These are phyloP conservation scores for Glaucidium brasilianum DNA, from an alignment of 2,113 vertebrate genomes.

Conservation along the genomic window DNA sequence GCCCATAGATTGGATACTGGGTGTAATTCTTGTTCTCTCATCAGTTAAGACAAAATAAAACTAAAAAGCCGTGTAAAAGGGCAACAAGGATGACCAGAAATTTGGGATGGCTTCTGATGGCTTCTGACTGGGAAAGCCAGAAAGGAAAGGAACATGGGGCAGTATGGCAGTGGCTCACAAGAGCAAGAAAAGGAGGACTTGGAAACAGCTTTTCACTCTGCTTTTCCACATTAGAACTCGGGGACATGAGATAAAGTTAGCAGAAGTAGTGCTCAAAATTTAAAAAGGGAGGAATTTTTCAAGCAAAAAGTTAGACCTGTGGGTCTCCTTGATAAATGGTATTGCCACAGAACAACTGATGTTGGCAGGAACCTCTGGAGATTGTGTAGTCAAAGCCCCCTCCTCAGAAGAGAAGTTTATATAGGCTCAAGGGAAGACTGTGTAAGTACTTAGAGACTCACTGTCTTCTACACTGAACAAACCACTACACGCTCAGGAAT, in stretches of 20 bases:
- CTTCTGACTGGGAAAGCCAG: not conserved
- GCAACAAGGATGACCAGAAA: not conserved
- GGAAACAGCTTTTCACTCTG: not conserved
- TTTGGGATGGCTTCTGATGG: not conserved
- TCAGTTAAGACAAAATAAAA: not conserved
- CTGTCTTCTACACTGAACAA: not conserved
- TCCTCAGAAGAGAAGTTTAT: not conserved
- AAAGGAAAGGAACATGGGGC: not conserved
- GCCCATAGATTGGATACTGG: not conserved
- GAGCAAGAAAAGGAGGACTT: not conserved
- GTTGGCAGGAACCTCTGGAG: not conserved
- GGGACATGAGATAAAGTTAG: not conserved
- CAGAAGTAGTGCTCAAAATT: not conserved
- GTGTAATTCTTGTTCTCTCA: not conserved
- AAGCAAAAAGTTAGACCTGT: not conserved
- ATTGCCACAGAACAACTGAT: not conserved
- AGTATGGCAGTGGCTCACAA: not conserved
- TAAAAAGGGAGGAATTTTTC: not conserved
- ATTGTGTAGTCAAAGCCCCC: not conserved
- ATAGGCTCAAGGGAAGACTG: not conserved
- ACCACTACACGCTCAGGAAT: not conserved
- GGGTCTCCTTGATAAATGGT: not conserved
- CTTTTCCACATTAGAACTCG: not conserved
- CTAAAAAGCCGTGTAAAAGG: not conserved
- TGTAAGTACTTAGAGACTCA: not conserved